Evolutionary conservation across 2,113 vertebrate genomes (phyloP), one percentile per base, ranked within the genome.

Genomic region (Microtus richardsoni): DNA sequence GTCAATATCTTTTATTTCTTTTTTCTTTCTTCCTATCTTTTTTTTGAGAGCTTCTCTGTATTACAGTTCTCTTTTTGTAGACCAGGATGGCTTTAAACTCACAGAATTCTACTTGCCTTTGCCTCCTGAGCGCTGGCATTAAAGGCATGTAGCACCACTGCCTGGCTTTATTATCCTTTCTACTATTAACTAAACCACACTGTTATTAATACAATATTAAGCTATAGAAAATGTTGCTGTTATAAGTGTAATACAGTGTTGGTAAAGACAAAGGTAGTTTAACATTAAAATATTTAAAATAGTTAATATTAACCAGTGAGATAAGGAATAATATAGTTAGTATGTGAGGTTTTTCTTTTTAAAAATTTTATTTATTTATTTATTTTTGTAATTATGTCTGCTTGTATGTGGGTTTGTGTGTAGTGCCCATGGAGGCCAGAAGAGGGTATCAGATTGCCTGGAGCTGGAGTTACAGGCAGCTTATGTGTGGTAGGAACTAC

Each of bases 161-260:
- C 70, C 70, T 8, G 8, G 36, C 70, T 71, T 41, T 16, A 88
- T n/a, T 30, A n/a, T 93, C 36, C 33, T 22, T 95, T 95, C 75
- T 49, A 93, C 85, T 66, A 94, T 90, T 92, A 93, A 71, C 33
- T 94, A 89, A 97, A 75, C 52, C 82, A 73, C 93, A 66, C 30
- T 84, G 21, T 83, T 74, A 79, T 68, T 87, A 84, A 66, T 84
- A 52, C 21, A 66, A 47, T 87, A 74, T 64, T 58, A 39, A 44
- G 73, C 41, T 66, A 5, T 83, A 68, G 91, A 74, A 94, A 93
- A 94, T 89, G 80, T 88, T 89, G 73, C 52, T 82, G 22, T 52
- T 41, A 77, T 49, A 28, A 88, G 80, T 54, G 24, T 64, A 91
- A 41, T 79, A 8, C 47, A 89, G 12, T 89, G 14, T 91, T 93